Percentiles rank a stretch among this genome's conserved stretches.
These are phyloP conservation scores for Lucilia cuprina DNA, from an alignment of 1,140 invertebrate genomes.

Conservation along the genomic window DNA sequence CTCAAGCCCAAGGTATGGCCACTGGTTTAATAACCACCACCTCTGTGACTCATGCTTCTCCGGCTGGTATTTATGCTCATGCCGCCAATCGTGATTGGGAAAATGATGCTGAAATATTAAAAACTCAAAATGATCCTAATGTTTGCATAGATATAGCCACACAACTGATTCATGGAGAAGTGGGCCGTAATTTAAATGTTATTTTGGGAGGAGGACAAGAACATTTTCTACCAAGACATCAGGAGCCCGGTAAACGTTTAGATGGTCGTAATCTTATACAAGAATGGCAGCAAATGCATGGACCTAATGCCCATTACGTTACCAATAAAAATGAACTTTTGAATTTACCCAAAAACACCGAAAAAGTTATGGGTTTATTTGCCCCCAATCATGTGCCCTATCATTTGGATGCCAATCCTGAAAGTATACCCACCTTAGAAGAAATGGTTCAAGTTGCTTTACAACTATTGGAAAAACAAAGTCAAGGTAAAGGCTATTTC, in stretches of 20 bases:
- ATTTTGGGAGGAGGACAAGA: conserved; percentile 78
- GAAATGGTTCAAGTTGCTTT: conserved; percentile 81
- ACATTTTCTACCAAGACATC: conserved; percentile 67
- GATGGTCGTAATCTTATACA: conserved; percentile 77
- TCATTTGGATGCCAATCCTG: conserved; percentile 64
- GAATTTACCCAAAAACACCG: conserved; percentile 52
- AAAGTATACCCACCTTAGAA: conserved; percentile 71
- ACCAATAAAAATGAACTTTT: conserved; percentile 68
- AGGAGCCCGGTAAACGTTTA: conserved; percentile 64
- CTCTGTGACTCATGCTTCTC: conserved; percentile 81
- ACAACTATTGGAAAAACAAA: conserved; percentile 70
- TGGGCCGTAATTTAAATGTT: conserved; percentile 70
- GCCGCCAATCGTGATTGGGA: conserved; percentile 80
- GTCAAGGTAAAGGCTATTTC: conserved; percentile 77
- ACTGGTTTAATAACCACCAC: conserved; percentile 78
- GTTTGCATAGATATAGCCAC: conserved; percentile 75
- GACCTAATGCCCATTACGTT: conserved; percentile 67
- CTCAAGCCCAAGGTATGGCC: conserved; percentile 72
- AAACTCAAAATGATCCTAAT: conserved; percentile 49
- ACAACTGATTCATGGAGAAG: conserved; percentile 74
- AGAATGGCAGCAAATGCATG: conserved; percentile 69
- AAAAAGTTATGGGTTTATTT: conserved; percentile 66
- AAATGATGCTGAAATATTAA: conserved; percentile 69
- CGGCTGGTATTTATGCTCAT: conserved; percentile 77
- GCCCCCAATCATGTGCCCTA: conserved; percentile 66